Evolutionary conservation across 2,888 invertebrate species (phyloP), one percentile per base, ranked within the genome.

Genomic region (Oasisia sp.): DNA sequence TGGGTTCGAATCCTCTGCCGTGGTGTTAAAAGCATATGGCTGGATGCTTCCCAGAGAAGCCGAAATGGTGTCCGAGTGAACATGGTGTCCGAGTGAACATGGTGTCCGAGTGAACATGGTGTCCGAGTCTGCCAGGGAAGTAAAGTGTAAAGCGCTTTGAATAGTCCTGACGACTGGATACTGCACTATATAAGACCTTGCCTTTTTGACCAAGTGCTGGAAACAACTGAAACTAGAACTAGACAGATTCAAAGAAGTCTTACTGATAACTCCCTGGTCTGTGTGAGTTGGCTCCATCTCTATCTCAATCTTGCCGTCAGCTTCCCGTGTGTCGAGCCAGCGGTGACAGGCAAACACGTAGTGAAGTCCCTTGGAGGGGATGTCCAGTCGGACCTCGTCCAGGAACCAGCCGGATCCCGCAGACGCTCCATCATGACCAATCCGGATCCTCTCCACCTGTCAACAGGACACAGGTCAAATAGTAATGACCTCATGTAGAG

Each of bases 331-430:
- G 91, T 95, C 96, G 92, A 96, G 94, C 96, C 96, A 96, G 44
- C 96, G 95, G 93, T 96, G 96, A 93, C 95, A 95, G 4, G 95
- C 95, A 93, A 96, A 96, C 58, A 94, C 93, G 93, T 96, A 96
- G 91, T 95, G 94, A 93, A 95, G 95, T 11, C 96, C 96, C 32
- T 94, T 94, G 5, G 95, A 95, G 8, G 96, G 96, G 11, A 96
- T 94, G 91, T 96, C 94, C 56, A 96, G 95, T 91, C 93, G 93
- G 9, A 96, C 95, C 91, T 96, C 95, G 92, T 96, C 96, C 89
- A 96, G 94, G 94, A 96, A 96, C 96, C 96, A 96, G 32, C 96
- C 96, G 1, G 96, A 94, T 2, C 96, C 96, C 5, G 94, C 93
- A 45, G 94, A 94, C 12, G 94, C 93, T 50, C 95, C 95, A 93